phyloP scores from a whole-genome alignment of 2,888 invertebrate species.

The Epinotia demarniana region DNA sequence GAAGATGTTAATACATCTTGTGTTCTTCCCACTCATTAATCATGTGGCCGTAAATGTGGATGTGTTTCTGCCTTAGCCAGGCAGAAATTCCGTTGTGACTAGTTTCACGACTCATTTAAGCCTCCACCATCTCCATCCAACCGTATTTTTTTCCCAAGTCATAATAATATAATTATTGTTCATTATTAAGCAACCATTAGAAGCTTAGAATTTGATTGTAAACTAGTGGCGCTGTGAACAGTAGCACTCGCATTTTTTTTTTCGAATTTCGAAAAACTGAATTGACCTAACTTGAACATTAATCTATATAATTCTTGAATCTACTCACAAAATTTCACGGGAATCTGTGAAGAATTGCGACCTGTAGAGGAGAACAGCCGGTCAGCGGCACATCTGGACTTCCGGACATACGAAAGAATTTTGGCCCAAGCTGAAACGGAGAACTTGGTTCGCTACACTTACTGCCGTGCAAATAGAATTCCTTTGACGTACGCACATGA shows the following conservation, averaged over 20 bases:
- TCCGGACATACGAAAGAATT: no score
- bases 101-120: conserved; percentile 18
- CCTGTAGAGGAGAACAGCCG: no score
- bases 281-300: no score
- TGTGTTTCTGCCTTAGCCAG: not conserved
- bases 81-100: conserved; percentile 4
- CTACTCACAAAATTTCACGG: no score
- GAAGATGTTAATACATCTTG: conserved; percentile 14
- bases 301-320: no score
- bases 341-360: no score
- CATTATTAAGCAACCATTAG: not conserved
- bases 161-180: not conserved
- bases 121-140: not conserved
- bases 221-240: no score
- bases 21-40: conserved; percentile 15
- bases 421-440: no score
- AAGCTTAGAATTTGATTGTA: not conserved
- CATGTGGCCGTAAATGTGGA: not conserved
- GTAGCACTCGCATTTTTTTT: no score
- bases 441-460: not conserved
- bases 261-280: no score
- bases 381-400: no score
- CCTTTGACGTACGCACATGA: conserved; percentile 64
- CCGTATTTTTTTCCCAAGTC: not conserved
- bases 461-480: no score